Base-by-base conservation (phyloP, 92 coral and sea anemone species). In the Micromussa lordhowensis region DNA sequence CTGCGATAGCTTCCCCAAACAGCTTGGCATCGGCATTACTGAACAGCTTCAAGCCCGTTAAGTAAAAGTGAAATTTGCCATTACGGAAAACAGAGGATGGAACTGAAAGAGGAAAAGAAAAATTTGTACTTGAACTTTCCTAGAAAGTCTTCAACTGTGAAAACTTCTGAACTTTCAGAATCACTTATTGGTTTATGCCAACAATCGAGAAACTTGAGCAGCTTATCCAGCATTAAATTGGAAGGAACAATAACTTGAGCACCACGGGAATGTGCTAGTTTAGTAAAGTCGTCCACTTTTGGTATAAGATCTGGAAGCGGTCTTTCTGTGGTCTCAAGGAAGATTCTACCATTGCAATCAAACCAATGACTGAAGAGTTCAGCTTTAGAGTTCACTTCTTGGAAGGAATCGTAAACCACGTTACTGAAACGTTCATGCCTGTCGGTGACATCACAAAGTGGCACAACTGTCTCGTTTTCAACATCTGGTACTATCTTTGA, bases 141-240 rank as follows among this genome's bases (percentile, higher is more conserved):
- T 78, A 54, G 1, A 55, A 78, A 78, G 82, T 78, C 82, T 31
- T 68, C 68, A 9, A 55, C 18, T 78, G 32, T 55, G 17, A 78
- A 1, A 26, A 4, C 31, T 35, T 58, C 54, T 3, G 84, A 32
- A 35, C 54, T 21, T 34, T 63, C 32, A 24, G 22, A 12, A 11
- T 22, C 32, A 0, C 51, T 59, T 2, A 58, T 0, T 12, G 73
- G 53, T 9, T 13, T 35, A 11, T 59, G 32, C 22, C 2, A 22
- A 30, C 40, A 26, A 61, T 59, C 34, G 15, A 80, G 19, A 59
- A 34, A 35, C 21, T 59, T 0, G 0, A 55, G 6, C 19, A 18
- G 53, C 1, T 79, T 36, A 59, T 79, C 5, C 18, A 66, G 32
- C 29, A 66, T 4, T 2, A 16, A 66, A 16, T 63, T 63, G 1